Evolutionary conservation across 2,113 vertebrate genomes (phyloP), one percentile per base, ranked within the genome.

Genomic region (Ceuthmochares aereus): DNA sequence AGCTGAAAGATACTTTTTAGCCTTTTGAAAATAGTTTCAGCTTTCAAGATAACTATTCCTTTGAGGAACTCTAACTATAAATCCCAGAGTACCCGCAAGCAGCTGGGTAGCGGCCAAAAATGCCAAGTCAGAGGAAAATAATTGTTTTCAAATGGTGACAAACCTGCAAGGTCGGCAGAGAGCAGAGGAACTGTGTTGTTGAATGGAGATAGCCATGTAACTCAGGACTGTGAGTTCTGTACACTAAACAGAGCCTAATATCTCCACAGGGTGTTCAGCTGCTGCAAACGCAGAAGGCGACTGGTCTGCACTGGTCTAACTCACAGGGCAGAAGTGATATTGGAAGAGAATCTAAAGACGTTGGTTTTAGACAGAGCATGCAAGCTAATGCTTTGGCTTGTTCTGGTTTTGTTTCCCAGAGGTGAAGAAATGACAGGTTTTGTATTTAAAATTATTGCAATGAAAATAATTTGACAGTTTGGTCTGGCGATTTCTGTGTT

Each of bases 121-220:
- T 77, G 91, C 95, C 91, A 94, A 90, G 59, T 59, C 60, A 52
- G 90, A 59, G 34, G 82, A 23, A 67, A 94, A 67, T 96, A 97
- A 95, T 96, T 94, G 82, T 95, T 97, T 95, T 94, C 96, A 96
- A 97, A 96, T 91, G 95, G 90, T 88, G 94, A 62, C 91, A 80
- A 94, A 96, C 87, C 91, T 91, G 87, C 70, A 47, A 80, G 84
- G 91, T 87, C 29, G 12, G 93, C 74, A 51, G 87, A 58, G 87
- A 97, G 34, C 40, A 88, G 93, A 95, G 81, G 42, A 34, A 10
- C 59, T 37, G 63, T 19, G 21, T 7, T 77, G 87, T 58, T 91
- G 87, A 27, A 26, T 21, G 75, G 70, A 91, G 91, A 90, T 58
- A 70, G 74, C 45, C 26, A 5, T 3, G 79, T 10, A 60, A n/a